Base-by-base conservation (phyloP, 2,113 vertebrate genomes). In the Trogon melanurus region DNA sequence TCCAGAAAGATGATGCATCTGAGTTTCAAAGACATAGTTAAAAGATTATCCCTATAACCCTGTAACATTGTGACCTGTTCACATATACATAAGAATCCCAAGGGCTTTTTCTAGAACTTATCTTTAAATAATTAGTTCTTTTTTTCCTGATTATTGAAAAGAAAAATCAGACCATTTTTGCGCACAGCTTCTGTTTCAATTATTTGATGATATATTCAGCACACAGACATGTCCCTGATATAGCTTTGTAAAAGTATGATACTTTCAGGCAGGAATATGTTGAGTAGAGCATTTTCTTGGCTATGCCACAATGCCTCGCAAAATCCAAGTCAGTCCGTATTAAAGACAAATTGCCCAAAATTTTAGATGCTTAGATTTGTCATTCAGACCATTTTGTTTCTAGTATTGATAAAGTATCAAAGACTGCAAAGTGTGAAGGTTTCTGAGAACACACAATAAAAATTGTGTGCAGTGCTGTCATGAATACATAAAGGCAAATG, bases 71-170 rank as follows among this genome's bases (percentile, higher is more conserved):
- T 54, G 58, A 64, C 12, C 8, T 75, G 1, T 14, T 72, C 53
- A 62, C 9, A 57, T 9, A 26, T 4, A 20, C 5, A 2, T 17
- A 41, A 62, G 5, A 16, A 54, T 58, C 12, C 9, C 0, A 0
- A 14, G 15, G 11, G 14, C 4, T 47, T 48, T 60, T 66, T 38
- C 32, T 72, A 38, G 14, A 86, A 41, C 30, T 79, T 32, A 2
- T 13, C 23, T 80, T 87, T 57, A 48, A 47, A 29, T 4, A 41
- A 47, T 34, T 8, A 20, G 2, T 22, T 48, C 21, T 21, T 34
- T 38, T 22, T 88, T 20, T n/a, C 6, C 21, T 34, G 3, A 8
- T 45, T 48, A 34, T 2, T 34, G 44, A 38, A 48, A 69, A 32
- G 30, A 72, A 88, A 65, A 45, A 73, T 45, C 7, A 1, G n/a